Evolutionary conservation across 2,888 invertebrate genomes (phyloP).

Genomic region (Keiferia lycopersicella): DNA sequence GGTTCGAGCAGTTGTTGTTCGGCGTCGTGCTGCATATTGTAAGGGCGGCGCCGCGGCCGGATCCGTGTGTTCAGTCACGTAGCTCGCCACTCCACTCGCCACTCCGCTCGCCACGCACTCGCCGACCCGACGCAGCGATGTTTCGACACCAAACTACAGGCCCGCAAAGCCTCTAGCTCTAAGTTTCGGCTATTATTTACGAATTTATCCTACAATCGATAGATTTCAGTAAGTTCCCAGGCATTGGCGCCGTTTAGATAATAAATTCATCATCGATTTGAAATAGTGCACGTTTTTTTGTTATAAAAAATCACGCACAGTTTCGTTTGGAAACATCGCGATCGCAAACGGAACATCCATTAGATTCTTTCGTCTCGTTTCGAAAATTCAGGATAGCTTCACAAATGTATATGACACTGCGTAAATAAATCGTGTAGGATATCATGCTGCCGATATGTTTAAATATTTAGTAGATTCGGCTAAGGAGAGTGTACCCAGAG

Average conservation of each 20-base stretch:
- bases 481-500: conserved; percentile 41
- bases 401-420: conserved; percentile 66
- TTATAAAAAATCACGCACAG: conserved; percentile 51
- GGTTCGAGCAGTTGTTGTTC: conserved; percentile 97
- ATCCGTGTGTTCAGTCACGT: conserved; percentile 65
- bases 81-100: conserved; percentile 20
- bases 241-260: conserved; percentile 6
- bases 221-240: conserved; percentile 11
- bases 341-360: conserved; percentile 52
- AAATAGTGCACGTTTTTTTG: conserved; percentile 41
- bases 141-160: conserved; percentile 49
- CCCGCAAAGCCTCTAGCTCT: conserved; percentile 31
- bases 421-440: conserved; percentile 63
- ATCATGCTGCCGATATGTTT: conserved; percentile 59
- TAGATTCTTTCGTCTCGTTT: conserved; percentile 41
- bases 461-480: conserved; percentile 50
- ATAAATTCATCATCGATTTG: conserved; percentile 30
- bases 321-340: conserved; percentile 64
- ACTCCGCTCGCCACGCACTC: conserved; percentile 2
- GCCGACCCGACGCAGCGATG: conserved; percentile 41
- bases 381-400: conserved; percentile 56
- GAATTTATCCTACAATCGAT: conserved; percentile 33
- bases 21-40: conserved; percentile 96
- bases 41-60: conserved; percentile 74
- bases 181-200: conserved; percentile 33